These are phyloP conservation scores for Leptobrachium ailaonicum DNA, from an alignment of 2,113 vertebrate species.

Conservation along the genomic window DNA sequence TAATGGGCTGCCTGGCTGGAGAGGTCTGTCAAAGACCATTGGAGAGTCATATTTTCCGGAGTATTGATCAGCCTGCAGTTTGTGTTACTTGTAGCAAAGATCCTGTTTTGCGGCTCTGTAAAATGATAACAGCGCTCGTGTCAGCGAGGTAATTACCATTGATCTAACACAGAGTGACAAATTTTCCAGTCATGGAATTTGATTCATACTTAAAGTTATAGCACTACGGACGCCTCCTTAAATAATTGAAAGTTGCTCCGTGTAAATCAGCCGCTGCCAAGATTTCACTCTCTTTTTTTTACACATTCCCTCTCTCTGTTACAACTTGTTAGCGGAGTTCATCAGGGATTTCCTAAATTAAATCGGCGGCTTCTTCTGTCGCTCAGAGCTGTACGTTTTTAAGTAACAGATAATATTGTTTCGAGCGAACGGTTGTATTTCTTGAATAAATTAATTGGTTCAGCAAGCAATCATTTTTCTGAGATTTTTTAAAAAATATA, in stretches of 20 bases:
- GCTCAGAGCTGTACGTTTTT: neutral
- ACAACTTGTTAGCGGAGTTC: constrained; percentile 58
- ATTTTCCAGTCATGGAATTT: constrained; percentile 78
- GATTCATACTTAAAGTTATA: constrained; percentile 85
- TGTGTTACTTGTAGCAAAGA: constrained; percentile 81
- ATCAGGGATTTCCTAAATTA: constrained; percentile 64
- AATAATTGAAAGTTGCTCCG: constrained; percentile 70
- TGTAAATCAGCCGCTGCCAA: constrained; percentile 67
- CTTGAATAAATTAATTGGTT: neutral
- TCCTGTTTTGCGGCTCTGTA: constrained; percentile 93
- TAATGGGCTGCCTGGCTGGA: constrained; percentile 88
- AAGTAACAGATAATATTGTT: neutral
- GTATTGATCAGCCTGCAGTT: constrained; percentile 86
- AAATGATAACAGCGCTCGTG: constrained; percentile 97
- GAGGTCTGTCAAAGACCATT: constrained; percentile 79
- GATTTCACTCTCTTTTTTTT: constrained; percentile 63
- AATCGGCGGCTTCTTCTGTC: neutral
- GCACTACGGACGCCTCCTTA: constrained; percentile 67
- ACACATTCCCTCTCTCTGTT: constrained; percentile 10
- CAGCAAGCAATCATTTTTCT: neutral
- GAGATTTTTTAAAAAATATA: neutral
- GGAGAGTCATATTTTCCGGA: constrained; percentile 88
- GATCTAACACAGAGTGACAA: constrained; percentile 91
- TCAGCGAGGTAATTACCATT: constrained; percentile 98
- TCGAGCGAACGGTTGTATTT: neutral